Percentiles rank a stretch among this genome's conserved stretches.
phyloP scores from a whole-genome alignment of 2,113 vertebrate genomes.

The Peromyscus leucopus region DNA sequence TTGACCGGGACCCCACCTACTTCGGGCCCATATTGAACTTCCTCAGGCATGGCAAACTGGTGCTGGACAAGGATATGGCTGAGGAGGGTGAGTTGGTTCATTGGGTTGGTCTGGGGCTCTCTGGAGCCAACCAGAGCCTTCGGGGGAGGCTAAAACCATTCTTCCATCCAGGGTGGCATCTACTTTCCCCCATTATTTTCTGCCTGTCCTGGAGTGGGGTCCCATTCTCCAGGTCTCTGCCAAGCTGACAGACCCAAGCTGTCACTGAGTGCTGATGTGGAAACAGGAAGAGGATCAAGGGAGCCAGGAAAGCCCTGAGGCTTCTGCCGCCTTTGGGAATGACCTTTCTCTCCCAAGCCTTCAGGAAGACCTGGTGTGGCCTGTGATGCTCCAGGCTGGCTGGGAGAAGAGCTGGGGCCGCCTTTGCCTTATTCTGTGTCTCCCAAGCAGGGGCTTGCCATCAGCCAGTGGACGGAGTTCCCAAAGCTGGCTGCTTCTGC shows the following conservation, averaged over 20 bases:
- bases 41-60: constrained; percentile 97
- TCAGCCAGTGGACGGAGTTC: background rate
- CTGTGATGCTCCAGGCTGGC: background rate
- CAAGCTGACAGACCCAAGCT: background rate
- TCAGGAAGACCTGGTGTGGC: constrained; percentile 26
- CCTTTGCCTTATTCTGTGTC: background rate
- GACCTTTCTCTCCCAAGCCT: constrained; percentile 4
- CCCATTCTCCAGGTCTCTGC: background rate
- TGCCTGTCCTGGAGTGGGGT: background rate
- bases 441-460: constrained; percentile 9
- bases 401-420: background rate
- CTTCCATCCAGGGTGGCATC: background rate
- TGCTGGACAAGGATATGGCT: constrained; percentile 98
- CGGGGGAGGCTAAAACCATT: background rate
- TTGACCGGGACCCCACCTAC: constrained; percentile 98
- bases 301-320: background rate
- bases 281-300: background rate
- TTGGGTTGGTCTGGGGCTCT: background rate
- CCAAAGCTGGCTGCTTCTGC: background rate
- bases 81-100: constrained; percentile 93
- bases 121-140: background rate
- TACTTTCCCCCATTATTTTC: background rate
- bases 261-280: background rate
- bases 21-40: constrained; percentile 99
- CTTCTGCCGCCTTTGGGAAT: background rate